These are phyloP conservation scores for Zaprionus inermis DNA, from an alignment of 1,140 invertebrate genomes.

Conservation along the genomic window DNA sequence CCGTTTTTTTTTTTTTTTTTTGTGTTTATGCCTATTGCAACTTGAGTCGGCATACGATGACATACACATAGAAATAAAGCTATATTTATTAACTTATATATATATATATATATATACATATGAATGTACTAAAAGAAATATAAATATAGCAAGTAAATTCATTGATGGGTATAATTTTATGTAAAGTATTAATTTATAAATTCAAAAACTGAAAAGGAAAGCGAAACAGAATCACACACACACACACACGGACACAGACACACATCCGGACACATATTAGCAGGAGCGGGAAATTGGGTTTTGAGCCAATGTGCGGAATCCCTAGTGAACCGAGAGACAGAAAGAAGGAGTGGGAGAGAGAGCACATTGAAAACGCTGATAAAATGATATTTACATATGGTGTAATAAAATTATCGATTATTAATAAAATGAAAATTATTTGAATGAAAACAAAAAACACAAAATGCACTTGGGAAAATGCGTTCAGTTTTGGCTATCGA, in stretches of 20 bases:
- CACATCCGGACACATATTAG: slow-evolving; percentile 56
- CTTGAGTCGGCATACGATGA: slow-evolving; percentile 31
- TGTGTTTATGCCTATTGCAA: slow-evolving; percentile 28
- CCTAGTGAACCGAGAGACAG: background rate
- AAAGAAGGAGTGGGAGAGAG: slow-evolving; percentile 15
- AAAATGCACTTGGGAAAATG: background rate
- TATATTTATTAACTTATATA: slow-evolving; percentile 42
- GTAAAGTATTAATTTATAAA: slow-evolving; percentile 69
- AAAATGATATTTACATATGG: slow-evolving; percentile 77
- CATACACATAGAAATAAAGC: slow-evolving; percentile 34
- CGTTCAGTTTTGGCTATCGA: background rate
- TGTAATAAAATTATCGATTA: slow-evolving; percentile 80
- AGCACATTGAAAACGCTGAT: slow-evolving; percentile 59
- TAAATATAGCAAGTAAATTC: slow-evolving; percentile 72
- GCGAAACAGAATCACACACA: slow-evolving; percentile 27
- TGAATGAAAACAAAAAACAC: too few relatives aligned
- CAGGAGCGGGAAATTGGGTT: slow-evolving; percentile 12
- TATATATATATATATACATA: slow-evolving; percentile 36
- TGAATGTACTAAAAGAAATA: slow-evolving; percentile 71
- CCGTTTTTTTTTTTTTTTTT: slow-evolving; percentile 25
- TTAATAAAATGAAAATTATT: slow-evolving; percentile 73
- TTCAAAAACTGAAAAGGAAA: slow-evolving; percentile 25
- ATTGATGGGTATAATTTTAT: slow-evolving; percentile 68
- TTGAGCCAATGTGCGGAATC: slow-evolving; percentile 13
- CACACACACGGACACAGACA: slow-evolving; percentile 20